Evolutionary conservation across 1,140 invertebrate species (phyloP).

Genomic region (Meloidogyne chitwoodi): DNA sequence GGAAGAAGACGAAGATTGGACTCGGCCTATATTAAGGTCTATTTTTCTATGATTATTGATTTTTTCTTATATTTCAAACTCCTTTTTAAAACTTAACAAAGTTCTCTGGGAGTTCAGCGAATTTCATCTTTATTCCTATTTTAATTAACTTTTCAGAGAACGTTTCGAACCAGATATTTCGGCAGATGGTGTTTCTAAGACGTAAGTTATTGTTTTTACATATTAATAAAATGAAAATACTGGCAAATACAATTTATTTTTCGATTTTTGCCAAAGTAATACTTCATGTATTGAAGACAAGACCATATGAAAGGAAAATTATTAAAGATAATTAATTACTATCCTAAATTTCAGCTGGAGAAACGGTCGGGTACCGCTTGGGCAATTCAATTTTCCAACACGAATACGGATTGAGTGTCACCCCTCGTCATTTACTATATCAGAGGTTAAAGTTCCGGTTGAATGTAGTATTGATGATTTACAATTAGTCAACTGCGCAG

Average conservation of each 20-base stretch:
- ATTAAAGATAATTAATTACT: too few species aligned
- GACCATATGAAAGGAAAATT: too few species aligned
- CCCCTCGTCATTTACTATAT: constrained; percentile 6
- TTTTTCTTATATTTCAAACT: too few species aligned
- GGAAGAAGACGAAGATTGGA: constrained; percentile 46
- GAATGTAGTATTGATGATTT: constrained; percentile 44
- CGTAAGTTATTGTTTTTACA: neutral
- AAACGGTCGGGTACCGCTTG: constrained; percentile 36
- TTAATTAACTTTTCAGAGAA: constrained; percentile 12
- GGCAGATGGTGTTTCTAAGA: constrained; percentile 25
- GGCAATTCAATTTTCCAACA: constrained; percentile 39
- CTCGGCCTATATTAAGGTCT: constrained; percentile 35
- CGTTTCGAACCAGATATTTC: constrained; percentile 27
- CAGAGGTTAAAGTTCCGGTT: constrained; percentile 6
- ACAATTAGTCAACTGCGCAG: constrained; percentile 38
- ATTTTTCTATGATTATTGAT: too few species aligned
- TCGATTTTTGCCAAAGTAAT: too few species aligned
- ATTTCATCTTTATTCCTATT: neutral
- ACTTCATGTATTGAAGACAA: too few species aligned
- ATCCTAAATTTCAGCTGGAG: constrained; percentile 30
- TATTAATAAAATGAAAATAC: constrained; percentile 8
- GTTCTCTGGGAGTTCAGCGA: too few species aligned
- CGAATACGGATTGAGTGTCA: constrained; percentile 48
- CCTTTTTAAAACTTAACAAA: too few species aligned
- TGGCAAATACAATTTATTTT: too few species aligned